Evolutionary conservation across 2,888 invertebrate species (phyloP).

Genomic region (Lapara coniferarum): DNA sequence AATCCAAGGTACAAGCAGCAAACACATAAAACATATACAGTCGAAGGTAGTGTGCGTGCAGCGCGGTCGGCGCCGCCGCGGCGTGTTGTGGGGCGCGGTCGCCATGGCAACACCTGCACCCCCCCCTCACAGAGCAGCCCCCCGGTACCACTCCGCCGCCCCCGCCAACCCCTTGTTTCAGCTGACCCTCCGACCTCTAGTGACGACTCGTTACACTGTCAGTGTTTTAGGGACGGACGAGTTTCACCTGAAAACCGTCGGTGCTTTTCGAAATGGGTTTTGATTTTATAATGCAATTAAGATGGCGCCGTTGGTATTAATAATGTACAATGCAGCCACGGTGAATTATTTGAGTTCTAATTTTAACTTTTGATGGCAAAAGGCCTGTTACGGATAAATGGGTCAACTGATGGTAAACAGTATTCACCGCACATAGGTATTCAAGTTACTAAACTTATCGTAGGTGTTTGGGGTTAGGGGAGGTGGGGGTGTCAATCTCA

Average conservation of each 20-base stretch:
- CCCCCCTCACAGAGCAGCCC: constrained; percentile 56
- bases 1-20: constrained; percentile 65
- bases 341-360: neutral
- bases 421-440: no score
- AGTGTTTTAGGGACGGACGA: constrained; percentile 55
- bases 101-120: constrained; percentile 62
- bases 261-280: constrained; percentile 13
- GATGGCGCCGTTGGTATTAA: constrained; percentile 17
- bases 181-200: constrained; percentile 79
- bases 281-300: constrained; percentile 22
- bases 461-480: no score
- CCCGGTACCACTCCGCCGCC: constrained; percentile 41
- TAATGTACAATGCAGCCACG: neutral
- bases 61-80: constrained; percentile 74
- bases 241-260: constrained; percentile 29
- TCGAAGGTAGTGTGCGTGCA: constrained; percentile 55
- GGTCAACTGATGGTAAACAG: no score
- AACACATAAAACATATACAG: constrained; percentile 72
- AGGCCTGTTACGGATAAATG: no score
- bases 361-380: neutral
- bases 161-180: constrained; percentile 50
- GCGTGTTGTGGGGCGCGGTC: constrained; percentile 81
- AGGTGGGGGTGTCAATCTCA: no score
- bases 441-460: no score
- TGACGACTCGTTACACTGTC: constrained; percentile 73